Percentiles rank a stretch among this genome's conserved stretches.
These are phyloP conservation scores for Tiliacea aurago DNA, from an alignment of 2,888 invertebrate genomes.

Conservation along the genomic window DNA sequence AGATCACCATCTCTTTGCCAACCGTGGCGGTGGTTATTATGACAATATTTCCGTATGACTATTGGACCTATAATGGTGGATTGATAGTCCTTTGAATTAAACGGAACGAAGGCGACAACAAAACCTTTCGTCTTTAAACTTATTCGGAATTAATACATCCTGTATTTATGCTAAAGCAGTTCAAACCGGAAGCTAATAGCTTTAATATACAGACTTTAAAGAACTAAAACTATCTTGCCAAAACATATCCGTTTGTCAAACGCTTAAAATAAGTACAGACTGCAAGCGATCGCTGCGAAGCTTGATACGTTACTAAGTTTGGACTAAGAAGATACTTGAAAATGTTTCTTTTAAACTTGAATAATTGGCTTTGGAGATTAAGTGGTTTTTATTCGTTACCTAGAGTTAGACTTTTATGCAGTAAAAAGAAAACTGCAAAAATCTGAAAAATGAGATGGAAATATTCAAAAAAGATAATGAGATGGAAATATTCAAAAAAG, in stretches of 20 bases:
- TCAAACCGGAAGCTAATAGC: not conserved
- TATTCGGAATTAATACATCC: no score
- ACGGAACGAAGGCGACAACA: no score
- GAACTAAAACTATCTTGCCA: not conserved
- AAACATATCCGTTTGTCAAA: conserved; percentile 22
- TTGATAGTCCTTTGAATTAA: no score
- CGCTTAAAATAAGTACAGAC: conserved; percentile 20
- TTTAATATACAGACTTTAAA: not conserved
- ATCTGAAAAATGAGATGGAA: no score
- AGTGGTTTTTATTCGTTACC: not conserved
- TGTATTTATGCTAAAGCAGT: not conserved
- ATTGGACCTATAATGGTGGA: no score
- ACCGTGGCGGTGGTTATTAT: no score
- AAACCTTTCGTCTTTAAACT: no score
- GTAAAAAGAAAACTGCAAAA: not conserved
- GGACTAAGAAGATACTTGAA: not conserved
- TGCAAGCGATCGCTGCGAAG: conserved; percentile 31
- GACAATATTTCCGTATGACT: no score
- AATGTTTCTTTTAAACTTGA: not conserved
- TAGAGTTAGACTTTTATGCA: not conserved
- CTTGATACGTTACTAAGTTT: not conserved
- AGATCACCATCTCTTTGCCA: no score
- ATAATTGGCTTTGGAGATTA: not conserved
- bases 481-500: no score
- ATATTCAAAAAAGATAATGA: no score